A percentile compares a stretch with the other conserved stretches of the same genome.
Evolutionary conservation across 2,797 vertebrate genomes (phyloP).

Genomic region (Falco biarmicus): DNA sequence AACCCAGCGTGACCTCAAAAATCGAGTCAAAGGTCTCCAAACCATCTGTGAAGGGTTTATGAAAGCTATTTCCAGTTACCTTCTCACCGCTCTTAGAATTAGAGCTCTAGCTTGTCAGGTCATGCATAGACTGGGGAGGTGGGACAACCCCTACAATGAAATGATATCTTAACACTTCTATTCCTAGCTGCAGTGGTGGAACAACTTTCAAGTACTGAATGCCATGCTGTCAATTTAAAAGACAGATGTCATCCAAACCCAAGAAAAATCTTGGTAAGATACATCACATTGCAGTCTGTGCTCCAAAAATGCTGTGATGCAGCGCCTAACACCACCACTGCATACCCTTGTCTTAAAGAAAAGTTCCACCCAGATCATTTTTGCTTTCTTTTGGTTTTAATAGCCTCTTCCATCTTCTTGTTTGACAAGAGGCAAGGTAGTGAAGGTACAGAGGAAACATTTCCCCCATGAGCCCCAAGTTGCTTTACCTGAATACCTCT

Average conservation of each 20-base stretch:
- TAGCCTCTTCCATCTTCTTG: background rate
- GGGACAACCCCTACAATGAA: background rate
- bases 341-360: background rate
- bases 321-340: background rate
- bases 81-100: background rate
- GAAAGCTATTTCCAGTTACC: background rate
- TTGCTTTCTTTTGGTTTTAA: background rate
- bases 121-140: background rate
- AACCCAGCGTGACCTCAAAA: background rate
- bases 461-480: background rate
- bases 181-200: background rate
- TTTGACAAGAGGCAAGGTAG: background rate
- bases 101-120: background rate
- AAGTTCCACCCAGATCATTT: background rate
- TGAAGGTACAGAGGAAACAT: background rate
- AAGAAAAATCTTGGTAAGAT: background rate
- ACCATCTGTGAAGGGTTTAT: background rate
- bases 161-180: background rate
- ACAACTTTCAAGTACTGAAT: background rate
- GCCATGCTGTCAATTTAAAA: background rate
- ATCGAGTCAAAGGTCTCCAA: background rate
- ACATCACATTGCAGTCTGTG: rapidly evolving
- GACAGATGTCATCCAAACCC: background rate
- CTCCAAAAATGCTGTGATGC: background rate
- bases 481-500: background rate